phyloP scores from a whole-genome alignment of 2,797 vertebrate species.

The Acropternis orthonyx region DNA sequence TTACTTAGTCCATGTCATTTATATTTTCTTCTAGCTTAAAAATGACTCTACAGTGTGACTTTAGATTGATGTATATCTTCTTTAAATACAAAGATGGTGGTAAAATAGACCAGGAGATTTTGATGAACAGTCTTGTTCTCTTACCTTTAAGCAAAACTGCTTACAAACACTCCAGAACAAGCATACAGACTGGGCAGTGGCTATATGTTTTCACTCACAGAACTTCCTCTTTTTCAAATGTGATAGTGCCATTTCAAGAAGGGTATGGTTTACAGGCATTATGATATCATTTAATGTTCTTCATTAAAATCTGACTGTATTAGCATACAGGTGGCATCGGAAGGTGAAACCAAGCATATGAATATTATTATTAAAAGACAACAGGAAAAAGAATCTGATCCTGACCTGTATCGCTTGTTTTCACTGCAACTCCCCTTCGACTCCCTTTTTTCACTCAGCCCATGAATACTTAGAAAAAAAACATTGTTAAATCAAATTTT shows the following conservation, averaged over 20 bases:
- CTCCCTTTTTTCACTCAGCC: background rate
- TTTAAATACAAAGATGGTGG: background rate
- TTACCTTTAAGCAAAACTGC: background rate
- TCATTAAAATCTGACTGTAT: background rate
- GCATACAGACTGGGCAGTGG: background rate
- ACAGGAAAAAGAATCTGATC: background rate
- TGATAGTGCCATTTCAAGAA: background rate
- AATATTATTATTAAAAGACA: background rate
- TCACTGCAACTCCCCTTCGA: background rate
- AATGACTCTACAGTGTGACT: background rate
- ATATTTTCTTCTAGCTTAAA: background rate
- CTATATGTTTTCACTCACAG: background rate
- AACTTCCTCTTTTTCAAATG: background rate
- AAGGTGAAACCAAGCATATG: background rate
- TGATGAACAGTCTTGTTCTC: background rate
- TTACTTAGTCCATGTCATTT: background rate
- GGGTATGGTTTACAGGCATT: background rate
- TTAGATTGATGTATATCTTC: background rate
- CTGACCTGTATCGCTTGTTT: background rate
- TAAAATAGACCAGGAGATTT: background rate
- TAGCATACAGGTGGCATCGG: background rate
- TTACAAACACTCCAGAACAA: background rate
- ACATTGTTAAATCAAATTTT: conserved; percentile 1
- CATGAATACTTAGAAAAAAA: background rate
- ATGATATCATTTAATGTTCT: background rate